phyloP scores from a whole-genome alignment of 1,140 invertebrate species.

The Ganaspis sp. region DNA sequence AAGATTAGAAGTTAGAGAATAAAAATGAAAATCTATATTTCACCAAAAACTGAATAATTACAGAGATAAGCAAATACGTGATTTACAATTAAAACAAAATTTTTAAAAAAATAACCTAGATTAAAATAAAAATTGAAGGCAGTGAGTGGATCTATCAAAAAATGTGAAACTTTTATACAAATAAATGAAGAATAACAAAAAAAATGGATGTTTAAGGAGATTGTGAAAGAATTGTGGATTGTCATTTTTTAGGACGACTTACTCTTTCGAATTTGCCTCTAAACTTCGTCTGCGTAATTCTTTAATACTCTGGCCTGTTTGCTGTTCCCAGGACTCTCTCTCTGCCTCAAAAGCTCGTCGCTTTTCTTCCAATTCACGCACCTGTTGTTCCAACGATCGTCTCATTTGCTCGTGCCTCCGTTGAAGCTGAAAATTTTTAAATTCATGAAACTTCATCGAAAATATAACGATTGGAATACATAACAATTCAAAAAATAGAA shows the following conservation, averaged over 20 bases:
- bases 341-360: slow-evolving; percentile 91
- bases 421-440: slow-evolving; percentile 76
- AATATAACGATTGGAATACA: too few species aligned
- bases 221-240: background rate
- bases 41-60: background rate
- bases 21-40: background rate
- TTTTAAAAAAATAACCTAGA: slow-evolving; percentile 29
- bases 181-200: slow-evolving; percentile 26
- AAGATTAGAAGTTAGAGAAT: background rate
- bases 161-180: slow-evolving; percentile 1
- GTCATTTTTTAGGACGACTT: slow-evolving; percentile 70
- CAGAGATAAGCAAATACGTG: slow-evolving; percentile 34
- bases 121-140: background rate
- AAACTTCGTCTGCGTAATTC: slow-evolving; percentile 89
- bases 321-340: slow-evolving; percentile 91
- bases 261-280: slow-evolving; percentile 92
- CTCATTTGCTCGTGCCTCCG: slow-evolving; percentile 83
- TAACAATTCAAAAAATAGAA: too few species aligned
- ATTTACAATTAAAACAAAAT: background rate
- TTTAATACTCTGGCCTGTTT: slow-evolving; percentile 91
- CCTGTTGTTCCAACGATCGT: slow-evolving; percentile 87
- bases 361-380: slow-evolving; percentile 93
- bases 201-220: slow-evolving; percentile 12
- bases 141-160: slow-evolving; percentile 20
- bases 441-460: slow-evolving; percentile 38